These are phyloP conservation scores for Struthio camelus DNA, from an alignment of 2,113 vertebrate species.

Conservation along the genomic window DNA sequence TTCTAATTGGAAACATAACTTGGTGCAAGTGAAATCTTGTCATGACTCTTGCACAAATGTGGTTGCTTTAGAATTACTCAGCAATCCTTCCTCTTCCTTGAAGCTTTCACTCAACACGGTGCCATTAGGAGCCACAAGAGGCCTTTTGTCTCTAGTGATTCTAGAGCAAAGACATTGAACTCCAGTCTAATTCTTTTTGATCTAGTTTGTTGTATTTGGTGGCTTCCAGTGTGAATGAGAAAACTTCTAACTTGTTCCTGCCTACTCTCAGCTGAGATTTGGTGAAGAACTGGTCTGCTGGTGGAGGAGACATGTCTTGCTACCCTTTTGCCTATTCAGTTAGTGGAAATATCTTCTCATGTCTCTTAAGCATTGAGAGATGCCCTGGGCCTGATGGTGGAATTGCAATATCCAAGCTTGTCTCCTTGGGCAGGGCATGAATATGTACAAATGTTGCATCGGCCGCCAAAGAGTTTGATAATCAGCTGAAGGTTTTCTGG, in stretches of 20 bases:
- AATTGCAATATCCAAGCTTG: neutral
- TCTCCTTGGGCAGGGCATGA: neutral
- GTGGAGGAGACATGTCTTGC: neutral
- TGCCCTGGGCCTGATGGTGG: neutral
- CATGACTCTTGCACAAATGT: neutral
- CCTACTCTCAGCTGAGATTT: neutral
- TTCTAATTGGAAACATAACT: neutral
- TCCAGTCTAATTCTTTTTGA: neutral
- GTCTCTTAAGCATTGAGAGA: neutral
- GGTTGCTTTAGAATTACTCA: slow-evolving; percentile 21
- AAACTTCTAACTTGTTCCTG: neutral
- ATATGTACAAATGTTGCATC: neutral
- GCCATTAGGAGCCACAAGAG: neutral
- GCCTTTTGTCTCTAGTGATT: neutral
- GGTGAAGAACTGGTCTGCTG: neutral
- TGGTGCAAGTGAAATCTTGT: neutral
- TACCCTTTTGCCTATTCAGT: neutral
- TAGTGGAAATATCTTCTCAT: neutral
- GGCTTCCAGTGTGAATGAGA: neutral
- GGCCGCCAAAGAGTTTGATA: neutral
- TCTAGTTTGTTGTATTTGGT: neutral
- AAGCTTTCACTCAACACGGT: neutral
- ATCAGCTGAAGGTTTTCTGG: neutral
- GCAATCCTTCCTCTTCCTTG: neutral
- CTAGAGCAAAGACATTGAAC: neutral